These are phyloP conservation scores for Labeo catla DNA, from an alignment of 2,113 vertebrate genomes.

Conservation along the genomic window DNA sequence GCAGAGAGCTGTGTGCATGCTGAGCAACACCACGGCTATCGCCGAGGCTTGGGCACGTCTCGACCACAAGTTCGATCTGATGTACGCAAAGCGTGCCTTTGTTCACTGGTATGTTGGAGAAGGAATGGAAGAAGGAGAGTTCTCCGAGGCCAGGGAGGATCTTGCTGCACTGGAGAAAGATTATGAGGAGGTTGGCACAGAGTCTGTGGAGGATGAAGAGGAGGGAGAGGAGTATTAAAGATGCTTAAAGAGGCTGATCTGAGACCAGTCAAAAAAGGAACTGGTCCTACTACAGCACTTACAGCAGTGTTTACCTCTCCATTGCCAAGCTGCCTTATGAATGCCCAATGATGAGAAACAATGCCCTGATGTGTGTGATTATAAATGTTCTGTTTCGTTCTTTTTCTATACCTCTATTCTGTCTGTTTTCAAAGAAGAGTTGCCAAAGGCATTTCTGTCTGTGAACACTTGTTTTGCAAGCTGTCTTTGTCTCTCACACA, in stretches of 20 bases:
- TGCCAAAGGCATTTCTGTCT: constrained; percentile 34
- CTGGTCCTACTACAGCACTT: constrained; percentile 24
- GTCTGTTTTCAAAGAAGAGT: constrained; percentile 8
- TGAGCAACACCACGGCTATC: constrained; percentile 88
- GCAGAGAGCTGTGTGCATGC: constrained; percentile 86
- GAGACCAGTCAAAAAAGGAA: not conserved
- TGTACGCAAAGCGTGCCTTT: constrained; percentile 87
- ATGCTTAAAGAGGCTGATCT: constrained; percentile 12
- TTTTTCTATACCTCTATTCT: constrained; percentile 8
- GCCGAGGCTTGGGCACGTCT: constrained; percentile 87
- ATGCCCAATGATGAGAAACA: constrained; percentile 19
- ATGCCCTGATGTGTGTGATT: constrained; percentile 11
- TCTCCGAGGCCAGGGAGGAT: constrained; percentile 86
- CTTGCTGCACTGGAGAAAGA: constrained; percentile 86
- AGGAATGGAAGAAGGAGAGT: constrained; percentile 91
- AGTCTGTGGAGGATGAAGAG: constrained; percentile 80
- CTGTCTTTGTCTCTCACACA: constrained; percentile 14
- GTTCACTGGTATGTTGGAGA: constrained; percentile 92
- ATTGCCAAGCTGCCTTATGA: constrained; percentile 1
- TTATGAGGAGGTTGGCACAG: constrained; percentile 85
- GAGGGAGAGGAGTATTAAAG: constrained; percentile 82
- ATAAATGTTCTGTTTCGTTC: constrained; percentile 31
- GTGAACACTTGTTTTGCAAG: constrained; percentile 10
- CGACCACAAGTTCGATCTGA: constrained; percentile 89
- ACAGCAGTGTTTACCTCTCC: constrained; percentile 18